These are phyloP conservation scores for Anguilla japonica DNA, from an alignment of 2,113 vertebrate species.

Conservation along the genomic window DNA sequence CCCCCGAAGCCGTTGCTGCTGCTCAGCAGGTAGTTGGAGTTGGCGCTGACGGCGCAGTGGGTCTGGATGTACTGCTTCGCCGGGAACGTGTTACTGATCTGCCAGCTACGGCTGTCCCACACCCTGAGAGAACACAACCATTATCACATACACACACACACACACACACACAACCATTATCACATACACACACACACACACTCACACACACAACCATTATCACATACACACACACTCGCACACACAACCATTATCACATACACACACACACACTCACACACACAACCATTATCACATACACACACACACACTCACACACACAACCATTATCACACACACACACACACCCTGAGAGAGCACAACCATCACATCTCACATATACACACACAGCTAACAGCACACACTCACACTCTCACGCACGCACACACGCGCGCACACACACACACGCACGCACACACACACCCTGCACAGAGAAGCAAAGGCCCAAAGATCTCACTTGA, in stretches of 20 bases:
- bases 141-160: slow-evolving; percentile 10
- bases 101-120: slow-evolving; percentile 88
- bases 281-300: too few species aligned
- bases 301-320: too few species aligned
- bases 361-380: too few species aligned
- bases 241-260: background rate
- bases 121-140: slow-evolving; percentile 69
- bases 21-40: slow-evolving; percentile 80
- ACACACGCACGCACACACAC: background rate
- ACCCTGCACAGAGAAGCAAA: background rate
- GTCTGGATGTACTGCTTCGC: slow-evolving; percentile 91
- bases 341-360: background rate
- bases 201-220: slow-evolving; percentile 13
- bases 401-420: background rate
- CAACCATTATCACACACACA: background rate
- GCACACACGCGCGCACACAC: background rate
- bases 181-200: slow-evolving; percentile 17
- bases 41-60: slow-evolving; percentile 83
- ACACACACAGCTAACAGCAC: background rate
- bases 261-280: slow-evolving; percentile 2
- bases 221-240: background rate
- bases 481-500: slow-evolving; percentile 70
- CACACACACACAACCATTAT: background rate
- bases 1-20: slow-evolving; percentile 86
- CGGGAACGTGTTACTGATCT: slow-evolving; percentile 84